These are phyloP conservation scores for Eilema depressum DNA, from an alignment of 2,888 invertebrate species.

Conservation along the genomic window DNA sequence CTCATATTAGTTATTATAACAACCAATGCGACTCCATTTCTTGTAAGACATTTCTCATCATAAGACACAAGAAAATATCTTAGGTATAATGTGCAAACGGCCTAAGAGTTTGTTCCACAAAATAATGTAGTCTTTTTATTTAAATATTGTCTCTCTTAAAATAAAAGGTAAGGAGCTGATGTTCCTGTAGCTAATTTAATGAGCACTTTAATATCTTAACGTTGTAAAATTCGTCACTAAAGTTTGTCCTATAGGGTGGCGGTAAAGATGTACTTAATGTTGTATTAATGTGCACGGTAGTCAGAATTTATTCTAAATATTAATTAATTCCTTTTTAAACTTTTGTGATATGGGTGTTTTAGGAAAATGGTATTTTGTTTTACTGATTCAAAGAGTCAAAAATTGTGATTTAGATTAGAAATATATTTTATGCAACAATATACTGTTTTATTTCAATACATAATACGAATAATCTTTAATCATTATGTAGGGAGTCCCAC, in stretches of 20 bases:
- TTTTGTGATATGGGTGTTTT: conserved; percentile 50
- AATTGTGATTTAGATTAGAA: conserved; percentile 68
- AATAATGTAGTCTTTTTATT: background rate
- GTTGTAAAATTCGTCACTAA: conserved; percentile 26
- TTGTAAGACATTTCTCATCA: no score
- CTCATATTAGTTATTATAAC: no score
- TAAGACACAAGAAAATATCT: no score
- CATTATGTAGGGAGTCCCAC: no score
- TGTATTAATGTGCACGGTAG: conserved; percentile 44
- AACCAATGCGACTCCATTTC: no score
- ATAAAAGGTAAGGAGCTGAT: background rate
- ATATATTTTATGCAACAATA: conserved; percentile 66
- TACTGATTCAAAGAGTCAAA: conserved; percentile 65
- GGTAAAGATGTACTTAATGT: conserved; percentile 41
- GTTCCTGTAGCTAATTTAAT: background rate
- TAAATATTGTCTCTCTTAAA: background rate
- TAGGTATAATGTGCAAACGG: no score
- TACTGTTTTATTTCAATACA: conserved; percentile 38
- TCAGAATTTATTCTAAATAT: conserved; percentile 39
- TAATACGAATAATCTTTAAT: no score
- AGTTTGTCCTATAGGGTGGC: conserved; percentile 38
- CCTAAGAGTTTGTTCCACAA: background rate
- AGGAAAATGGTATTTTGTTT: conserved; percentile 39
- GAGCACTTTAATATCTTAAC: background rate
- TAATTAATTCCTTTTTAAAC: conserved; percentile 40